phyloP scores from a whole-genome alignment of 23 tunicate species.

The Clavelina lepadiformis region DNA sequence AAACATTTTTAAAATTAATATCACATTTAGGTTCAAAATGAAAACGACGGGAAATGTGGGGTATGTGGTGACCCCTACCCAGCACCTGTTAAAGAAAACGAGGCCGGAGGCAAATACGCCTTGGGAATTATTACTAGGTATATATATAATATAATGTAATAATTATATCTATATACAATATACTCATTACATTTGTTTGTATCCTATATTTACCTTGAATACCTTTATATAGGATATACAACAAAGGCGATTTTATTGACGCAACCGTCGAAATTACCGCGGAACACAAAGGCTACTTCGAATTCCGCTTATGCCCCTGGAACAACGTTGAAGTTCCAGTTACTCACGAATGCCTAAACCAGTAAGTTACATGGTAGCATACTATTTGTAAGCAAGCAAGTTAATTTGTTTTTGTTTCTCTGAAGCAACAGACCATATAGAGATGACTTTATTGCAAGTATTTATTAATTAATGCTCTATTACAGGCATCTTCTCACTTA shows the following conservation, averaged over 20 bases:
- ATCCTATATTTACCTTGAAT: neutral
- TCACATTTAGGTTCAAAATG: conserved; percentile 32
- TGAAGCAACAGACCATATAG: too few species aligned
- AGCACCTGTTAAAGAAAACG: conserved; percentile 57
- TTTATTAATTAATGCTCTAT: neutral
- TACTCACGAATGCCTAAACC: conserved; percentile 48
- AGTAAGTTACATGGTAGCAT: conserved; percentile 18
- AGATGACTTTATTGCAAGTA: too few species aligned
- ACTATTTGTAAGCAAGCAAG: too few species aligned
- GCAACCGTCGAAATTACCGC: conserved; percentile 45
- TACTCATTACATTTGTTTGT: neutral
- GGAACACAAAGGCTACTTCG: conserved; percentile 49
- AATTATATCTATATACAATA: too few species aligned
- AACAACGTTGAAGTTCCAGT: conserved; percentile 21
- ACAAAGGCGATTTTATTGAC: conserved; percentile 21
- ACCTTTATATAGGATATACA: neutral
- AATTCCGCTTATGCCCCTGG: conserved; percentile 56
- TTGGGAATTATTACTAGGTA: conserved; percentile 69
- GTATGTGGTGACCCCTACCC: conserved; percentile 73
- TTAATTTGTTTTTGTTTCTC: too few species aligned
- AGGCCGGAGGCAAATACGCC: conserved; percentile 81
- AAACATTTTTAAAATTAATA: too few species aligned
- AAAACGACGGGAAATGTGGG: conserved; percentile 68
- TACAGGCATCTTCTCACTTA: conserved; percentile 5
- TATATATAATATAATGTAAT: too few species aligned